Base-by-base conservation (phyloP, 2,797 vertebrate species). In the Salarias fasciatus region DNA sequence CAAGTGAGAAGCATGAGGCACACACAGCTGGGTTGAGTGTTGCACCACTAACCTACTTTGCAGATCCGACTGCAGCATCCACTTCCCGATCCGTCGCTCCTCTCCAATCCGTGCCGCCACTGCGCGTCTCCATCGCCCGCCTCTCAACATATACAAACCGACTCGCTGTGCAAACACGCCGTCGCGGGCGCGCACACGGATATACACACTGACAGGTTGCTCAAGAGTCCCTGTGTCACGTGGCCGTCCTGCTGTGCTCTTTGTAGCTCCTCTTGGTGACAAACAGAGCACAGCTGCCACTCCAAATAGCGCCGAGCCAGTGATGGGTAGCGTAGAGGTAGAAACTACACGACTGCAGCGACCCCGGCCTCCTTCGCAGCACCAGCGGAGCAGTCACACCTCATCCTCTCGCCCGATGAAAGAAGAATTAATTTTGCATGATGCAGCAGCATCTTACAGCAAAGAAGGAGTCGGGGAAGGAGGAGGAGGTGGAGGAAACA, bases 11-110 rank as follows among this genome's bases (percentile, higher is more conserved):
- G 54, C 49, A 46, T 68, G 73, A 82, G 66, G 56, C 75, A 83
- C 51, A 71, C 78, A 88, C 85, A 90, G 86, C 86, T 89, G 82
- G 64, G 60, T 63, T 57, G 67, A 82, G 63, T 57, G 38, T 61
- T 75, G 71, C 66, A 79, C 79, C 68, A 83, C 81, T 89, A 89
- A 88, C 87, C 85, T 90, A 91, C 81, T 91, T 91, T 75, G 40
- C 18, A 24, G 38, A 73, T 77, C 67, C 41, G 57, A 86, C 58
- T 77, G 73, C 71, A 79, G 64, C 76, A 80, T 78, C 65, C 65
- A 24, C 49, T 41, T 72, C 62, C 33, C 61, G 18, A 51, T 80
- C 57, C 41, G 43, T 53, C 50, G 43, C 63, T 61, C 55, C 72
- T 59, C 18, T 24, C 79, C 73, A 80, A 86, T 77, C 60, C 49